Conservation (phyloP, 2,797 vertebrate genomes). For the Chloroceryle amazona region DNA sequence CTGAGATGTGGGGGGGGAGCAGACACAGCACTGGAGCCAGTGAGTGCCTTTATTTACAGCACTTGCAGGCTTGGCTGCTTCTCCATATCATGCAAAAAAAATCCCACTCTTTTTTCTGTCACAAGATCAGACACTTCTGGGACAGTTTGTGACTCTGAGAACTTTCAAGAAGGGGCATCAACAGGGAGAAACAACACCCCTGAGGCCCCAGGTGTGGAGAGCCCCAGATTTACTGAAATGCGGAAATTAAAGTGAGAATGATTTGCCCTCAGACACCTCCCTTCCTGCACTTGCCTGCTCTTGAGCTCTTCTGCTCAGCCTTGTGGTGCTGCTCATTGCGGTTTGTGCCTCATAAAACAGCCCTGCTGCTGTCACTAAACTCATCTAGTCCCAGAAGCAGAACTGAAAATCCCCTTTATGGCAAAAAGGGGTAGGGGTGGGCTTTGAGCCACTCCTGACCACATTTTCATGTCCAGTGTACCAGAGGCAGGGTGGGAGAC, state of each 20-base stretch:
- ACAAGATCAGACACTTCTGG: background rate
- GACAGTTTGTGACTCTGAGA: background rate
- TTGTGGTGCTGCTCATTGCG: rapidly evolving
- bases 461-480: rapidly evolving
- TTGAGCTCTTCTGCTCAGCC: background rate
- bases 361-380: background rate
- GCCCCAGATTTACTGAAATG: background rate
- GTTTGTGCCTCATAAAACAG: background rate
- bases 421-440: background rate
- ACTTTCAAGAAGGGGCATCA: background rate
- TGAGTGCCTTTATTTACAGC: constrained; percentile 52
- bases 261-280: background rate
- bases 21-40: background rate
- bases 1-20: background rate
- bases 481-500: background rate
- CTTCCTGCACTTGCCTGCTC: constrained; percentile 10
- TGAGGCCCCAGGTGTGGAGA: background rate
- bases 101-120: background rate
- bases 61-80: background rate
- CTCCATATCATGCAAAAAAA: background rate
- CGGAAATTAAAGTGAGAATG: constrained; percentile 13
- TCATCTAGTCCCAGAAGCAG: background rate
- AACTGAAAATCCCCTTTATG: background rate
- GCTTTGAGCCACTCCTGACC: background rate
- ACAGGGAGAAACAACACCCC: background rate